These are phyloP conservation scores for Ophion ventricosus DNA, from an alignment of 2,888 invertebrate genomes.

Conservation along the genomic window DNA sequence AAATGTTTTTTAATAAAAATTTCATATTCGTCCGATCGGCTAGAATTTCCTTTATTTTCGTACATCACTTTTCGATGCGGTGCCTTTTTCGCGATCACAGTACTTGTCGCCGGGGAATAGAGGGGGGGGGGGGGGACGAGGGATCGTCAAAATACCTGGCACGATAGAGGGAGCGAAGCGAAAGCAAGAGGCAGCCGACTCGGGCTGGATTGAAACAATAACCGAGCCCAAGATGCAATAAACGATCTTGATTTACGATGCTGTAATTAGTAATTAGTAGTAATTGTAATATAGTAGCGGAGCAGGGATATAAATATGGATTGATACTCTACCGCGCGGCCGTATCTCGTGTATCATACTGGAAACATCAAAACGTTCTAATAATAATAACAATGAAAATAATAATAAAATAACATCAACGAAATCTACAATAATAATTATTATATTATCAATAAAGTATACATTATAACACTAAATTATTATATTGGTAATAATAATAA, in stretches of 20 bases:
- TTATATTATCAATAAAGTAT: conserved; percentile 17
- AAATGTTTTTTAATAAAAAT: too few species aligned
- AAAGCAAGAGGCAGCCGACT: conserved; percentile 31
- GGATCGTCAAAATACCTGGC: conserved; percentile 20
- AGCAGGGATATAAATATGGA: conserved; percentile 73
- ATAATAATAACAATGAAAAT: not conserved
- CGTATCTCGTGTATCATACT: conserved; percentile 41
- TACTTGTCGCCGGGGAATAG: not conserved
- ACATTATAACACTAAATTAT: conserved; percentile 26
- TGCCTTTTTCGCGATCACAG: too few species aligned
- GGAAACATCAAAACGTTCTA: conserved; percentile 25
- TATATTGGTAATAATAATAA: too few species aligned
- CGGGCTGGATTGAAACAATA: conserved; percentile 26
- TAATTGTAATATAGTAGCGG: conserved; percentile 74
- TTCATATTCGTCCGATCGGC: too few species aligned
- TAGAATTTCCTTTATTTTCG: too few species aligned
- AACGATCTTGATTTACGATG: conserved; percentile 76
- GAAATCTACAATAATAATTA: too few species aligned
- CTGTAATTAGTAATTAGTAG: conserved; percentile 76
- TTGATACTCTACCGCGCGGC: conserved; percentile 67
- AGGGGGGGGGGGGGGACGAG: not conserved
- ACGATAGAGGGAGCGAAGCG: conserved; percentile 21
- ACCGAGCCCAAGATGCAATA: conserved; percentile 68
- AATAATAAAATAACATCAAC: not conserved
- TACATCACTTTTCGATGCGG: too few species aligned